Evolutionary conservation across 2,113 vertebrate genomes (phyloP), one percentile per base, ranked within the genome.

Genomic region (Motacilla tschutschensis): DNA sequence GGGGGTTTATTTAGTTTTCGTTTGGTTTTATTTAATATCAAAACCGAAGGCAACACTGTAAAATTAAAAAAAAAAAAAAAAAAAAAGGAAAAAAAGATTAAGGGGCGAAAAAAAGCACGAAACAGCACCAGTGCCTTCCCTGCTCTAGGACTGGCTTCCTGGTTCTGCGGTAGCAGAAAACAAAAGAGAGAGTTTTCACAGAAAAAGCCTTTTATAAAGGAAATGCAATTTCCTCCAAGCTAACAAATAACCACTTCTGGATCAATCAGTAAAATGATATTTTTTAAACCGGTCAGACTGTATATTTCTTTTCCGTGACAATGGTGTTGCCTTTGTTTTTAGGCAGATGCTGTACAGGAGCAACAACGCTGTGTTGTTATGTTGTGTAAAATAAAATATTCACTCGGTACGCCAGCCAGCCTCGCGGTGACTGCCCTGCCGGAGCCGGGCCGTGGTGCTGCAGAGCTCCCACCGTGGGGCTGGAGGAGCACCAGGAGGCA

Each of bases 371-470:
- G 97, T 98, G 98, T 98, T 98, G 97, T 98, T 98, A 97, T 97
- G 97, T 98, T 98, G 97, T 98, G 98, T 98, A 97, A 98, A 99
- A 98, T 98, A 98, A 97, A 98, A 96, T 96, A 97, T 94, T 97
- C 94, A 93, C 80, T 97, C 95, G 93, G 90, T 94, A 96, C 95
- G 77, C 50, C 67, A 94, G 90, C 95, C 96, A 92, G 97, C 95
- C 91, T 95, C 79, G 83, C 91, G 88, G 83, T 93, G 58, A 89
- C 74, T 91, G 79, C 83, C 91, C 70, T 6, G 79, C 74, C 14
- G 28, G 62, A 87, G 88, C 36, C 24, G 3, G 25, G 47, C 59
- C 2, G n/a, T 5, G 36, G 63, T 11, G 47, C 82, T 63, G 19
- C 40, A 22, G 9, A 12, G 58, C 64, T 51, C 73, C 59, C 11